These are phyloP conservation scores for Sparidentex hasta DNA, from an alignment of 2,797 vertebrate species.

Conservation along the genomic window DNA sequence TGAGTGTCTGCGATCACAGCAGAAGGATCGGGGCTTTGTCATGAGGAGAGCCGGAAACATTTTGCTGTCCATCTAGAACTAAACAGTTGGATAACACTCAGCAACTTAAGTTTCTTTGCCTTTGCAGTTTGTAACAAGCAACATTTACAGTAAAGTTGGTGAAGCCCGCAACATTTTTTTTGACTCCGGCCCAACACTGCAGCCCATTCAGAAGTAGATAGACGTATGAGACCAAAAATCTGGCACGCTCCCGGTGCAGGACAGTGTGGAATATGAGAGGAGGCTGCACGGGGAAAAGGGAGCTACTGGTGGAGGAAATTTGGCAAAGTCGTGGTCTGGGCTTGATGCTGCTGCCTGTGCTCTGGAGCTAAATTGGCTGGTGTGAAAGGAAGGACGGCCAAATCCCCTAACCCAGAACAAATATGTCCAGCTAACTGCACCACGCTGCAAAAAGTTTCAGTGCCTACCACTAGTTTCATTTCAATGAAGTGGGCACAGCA, in stretches of 20 bases:
- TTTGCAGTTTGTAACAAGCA: neutral
- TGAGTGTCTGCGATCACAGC: neutral
- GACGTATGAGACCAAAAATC: constrained; percentile 21
- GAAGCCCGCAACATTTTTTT: constrained; percentile 16
- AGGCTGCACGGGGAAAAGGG: constrained; percentile 51
- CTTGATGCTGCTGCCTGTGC: constrained; percentile 70
- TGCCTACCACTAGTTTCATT: neutral
- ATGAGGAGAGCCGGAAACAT: neutral
- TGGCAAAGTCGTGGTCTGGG: constrained; percentile 67
- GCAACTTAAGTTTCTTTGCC: neutral
- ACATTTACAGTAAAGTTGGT: constrained; percentile 31
- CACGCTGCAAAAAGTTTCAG: constrained; percentile 41
- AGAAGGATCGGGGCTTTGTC: neutral
- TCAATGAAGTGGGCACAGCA: neutral
- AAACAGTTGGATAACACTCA: neutral
- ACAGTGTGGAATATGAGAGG: constrained; percentile 49
- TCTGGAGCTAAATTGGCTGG: constrained; percentile 69
- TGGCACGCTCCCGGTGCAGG: constrained; percentile 49
- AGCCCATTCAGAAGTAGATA: constrained; percentile 23
- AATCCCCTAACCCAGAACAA: constrained; percentile 71
- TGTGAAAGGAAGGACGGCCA: constrained; percentile 70
- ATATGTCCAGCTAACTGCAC: constrained; percentile 58
- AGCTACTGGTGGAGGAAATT: constrained; percentile 60
- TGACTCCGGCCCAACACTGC: constrained; percentile 25
- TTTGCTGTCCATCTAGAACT: neutral